Evolutionary conservation across 2,113 vertebrate species (phyloP).

Genomic region (Cyprinus carpio): DNA sequence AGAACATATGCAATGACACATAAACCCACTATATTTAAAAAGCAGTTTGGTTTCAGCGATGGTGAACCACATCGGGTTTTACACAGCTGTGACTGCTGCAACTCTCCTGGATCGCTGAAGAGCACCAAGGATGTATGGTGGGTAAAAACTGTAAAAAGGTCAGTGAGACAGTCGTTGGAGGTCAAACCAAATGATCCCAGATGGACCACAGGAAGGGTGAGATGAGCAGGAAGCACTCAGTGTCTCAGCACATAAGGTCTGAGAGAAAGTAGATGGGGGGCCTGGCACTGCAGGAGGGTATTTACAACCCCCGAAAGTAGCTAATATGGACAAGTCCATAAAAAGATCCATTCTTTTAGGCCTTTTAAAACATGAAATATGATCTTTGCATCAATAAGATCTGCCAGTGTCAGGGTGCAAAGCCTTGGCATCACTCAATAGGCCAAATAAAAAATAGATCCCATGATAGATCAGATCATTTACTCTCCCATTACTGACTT

Average conservation of each 20-base stretch:
- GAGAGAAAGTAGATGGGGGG: constrained; percentile 53
- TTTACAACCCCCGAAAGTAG: constrained; percentile 23
- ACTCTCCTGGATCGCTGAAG: background rate
- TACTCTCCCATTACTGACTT: background rate
- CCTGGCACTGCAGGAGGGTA: constrained; percentile 26
- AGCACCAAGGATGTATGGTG: constrained; percentile 13
- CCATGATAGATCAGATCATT: background rate
- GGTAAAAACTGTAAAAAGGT: background rate
- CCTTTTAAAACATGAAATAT: constrained; percentile 32
- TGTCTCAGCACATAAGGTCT: no score
- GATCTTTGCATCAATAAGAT: background rate
- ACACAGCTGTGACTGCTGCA: background rate
- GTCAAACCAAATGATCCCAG: no score
- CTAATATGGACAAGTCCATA: constrained; percentile 31
- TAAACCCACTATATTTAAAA: constrained; percentile 1
- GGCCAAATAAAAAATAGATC: background rate
- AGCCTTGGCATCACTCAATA: background rate
- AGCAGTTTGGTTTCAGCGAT: background rate
- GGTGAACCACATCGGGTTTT: background rate
- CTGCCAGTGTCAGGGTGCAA: background rate
- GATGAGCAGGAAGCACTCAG: no score
- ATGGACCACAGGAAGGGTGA: no score
- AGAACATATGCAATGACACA: constrained; percentile 32
- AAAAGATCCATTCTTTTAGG: constrained; percentile 39
- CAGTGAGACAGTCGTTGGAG: no score